Percentiles rank a stretch among this genome's conserved stretches.
Conservation (phyloP, 1,140 invertebrate genomes). For the Wiebesia pumilae region DNA sequence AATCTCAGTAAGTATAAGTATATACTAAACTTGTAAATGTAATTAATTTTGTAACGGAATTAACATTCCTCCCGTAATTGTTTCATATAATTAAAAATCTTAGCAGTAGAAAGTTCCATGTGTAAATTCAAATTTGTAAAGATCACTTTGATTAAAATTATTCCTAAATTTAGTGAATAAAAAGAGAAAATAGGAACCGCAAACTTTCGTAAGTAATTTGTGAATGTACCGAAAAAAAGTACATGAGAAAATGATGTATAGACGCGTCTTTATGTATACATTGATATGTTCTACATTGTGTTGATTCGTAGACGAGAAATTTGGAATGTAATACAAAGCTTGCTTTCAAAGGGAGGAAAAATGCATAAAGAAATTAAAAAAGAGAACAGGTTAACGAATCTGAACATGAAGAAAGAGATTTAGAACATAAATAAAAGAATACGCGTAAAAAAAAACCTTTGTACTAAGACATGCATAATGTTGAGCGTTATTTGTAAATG, state of each 20-base stretch:
- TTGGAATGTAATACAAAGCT: slow-evolving; percentile 41
- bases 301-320: slow-evolving; percentile 58
- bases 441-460: background rate
- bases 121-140: background rate
- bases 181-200: background rate
- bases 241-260: background rate
- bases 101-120: background rate
- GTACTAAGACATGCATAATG: background rate
- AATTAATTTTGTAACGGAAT: background rate
- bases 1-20: background rate
- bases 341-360: slow-evolving; percentile 29
- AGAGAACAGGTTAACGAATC: background rate
- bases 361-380: background rate
- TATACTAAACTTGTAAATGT: no score
- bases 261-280: slow-evolving; percentile 14
- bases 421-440: background rate
- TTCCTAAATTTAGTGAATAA: background rate
- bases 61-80: slow-evolving; percentile 1
- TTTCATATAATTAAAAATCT: background rate
- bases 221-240: background rate
- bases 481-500: no score
- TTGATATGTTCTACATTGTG: slow-evolving; percentile 63
- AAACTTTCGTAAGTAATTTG: background rate
- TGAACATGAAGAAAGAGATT: background rate
- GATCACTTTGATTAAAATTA: background rate